phyloP scores from a whole-genome alignment of 2,113 vertebrate genomes.

The Dipodomys merriami region DNA sequence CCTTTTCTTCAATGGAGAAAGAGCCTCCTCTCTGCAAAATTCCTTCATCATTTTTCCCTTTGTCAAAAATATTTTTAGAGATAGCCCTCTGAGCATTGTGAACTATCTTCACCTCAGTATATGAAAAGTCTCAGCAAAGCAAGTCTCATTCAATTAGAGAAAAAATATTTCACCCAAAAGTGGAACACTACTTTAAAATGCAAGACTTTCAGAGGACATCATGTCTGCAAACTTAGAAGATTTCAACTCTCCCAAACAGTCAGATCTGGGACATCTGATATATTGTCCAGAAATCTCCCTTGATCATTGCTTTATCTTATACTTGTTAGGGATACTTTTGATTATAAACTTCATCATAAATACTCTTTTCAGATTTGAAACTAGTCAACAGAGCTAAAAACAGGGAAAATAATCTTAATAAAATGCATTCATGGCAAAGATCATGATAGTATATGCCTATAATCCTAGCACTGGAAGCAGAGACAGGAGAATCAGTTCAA shows the following conservation, averaged over 20 bases:
- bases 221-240: neutral
- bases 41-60: neutral
- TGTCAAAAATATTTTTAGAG: neutral
- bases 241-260: neutral
- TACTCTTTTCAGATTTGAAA: slow-evolving; percentile 35
- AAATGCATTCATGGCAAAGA: neutral
- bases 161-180: neutral
- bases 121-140: neutral
- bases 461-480: no score
- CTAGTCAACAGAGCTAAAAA: neutral
- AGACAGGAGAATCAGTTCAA: no score
- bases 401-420: neutral
- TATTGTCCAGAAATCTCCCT: slow-evolving; percentile 24
- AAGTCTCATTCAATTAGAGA: slow-evolving; percentile 11
- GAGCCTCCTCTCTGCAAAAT: neutral
- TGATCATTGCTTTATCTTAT: neutral
- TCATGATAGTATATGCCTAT: no score
- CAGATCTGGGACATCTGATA: slow-evolving; percentile 28
- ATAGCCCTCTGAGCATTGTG: neutral
- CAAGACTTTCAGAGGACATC: slow-evolving; percentile 46
- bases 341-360: slow-evolving; percentile 28
- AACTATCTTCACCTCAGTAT: neutral
- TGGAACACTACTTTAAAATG: neutral
- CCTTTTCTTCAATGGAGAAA: neutral
- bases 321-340: neutral